Conservation (phyloP, 2,113 vertebrate genomes). For the Sander vitreus region DNA sequence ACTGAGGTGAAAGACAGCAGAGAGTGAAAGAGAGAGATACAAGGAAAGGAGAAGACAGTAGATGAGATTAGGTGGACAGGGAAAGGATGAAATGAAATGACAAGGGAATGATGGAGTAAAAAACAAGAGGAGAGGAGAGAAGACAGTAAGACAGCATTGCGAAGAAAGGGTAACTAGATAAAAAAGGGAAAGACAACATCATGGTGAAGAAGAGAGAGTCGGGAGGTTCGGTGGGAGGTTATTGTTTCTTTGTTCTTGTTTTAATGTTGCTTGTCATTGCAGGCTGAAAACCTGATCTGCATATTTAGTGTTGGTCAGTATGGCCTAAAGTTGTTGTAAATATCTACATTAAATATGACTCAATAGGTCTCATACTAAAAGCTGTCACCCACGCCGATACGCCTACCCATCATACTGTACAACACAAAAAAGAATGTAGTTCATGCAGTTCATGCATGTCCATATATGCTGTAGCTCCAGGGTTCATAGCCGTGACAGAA, state of each 20-base stretch:
- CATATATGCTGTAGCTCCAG: no score
- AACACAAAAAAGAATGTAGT: no score
- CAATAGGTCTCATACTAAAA: no score
- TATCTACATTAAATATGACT: not conserved
- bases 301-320: not conserved
- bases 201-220: conserved; percentile 22
- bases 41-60: conserved; percentile 12
- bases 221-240: conserved; percentile 23
- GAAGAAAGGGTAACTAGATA: conserved; percentile 14
- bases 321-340: not conserved
- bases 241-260: conserved; percentile 1
- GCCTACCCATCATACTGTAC: no score
- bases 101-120: conserved; percentile 5
- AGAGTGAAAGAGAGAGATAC: conserved; percentile 21
- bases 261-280: not conserved
- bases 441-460: no score
- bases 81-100: conserved; percentile 39
- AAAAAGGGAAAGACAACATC: conserved; percentile 37
- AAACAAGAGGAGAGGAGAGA: conserved; percentile 1
- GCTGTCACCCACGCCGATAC: no score
- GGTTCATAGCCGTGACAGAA: no score
- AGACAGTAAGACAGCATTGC: not conserved
- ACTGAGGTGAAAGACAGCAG: conserved; percentile 30
- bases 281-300: not conserved
- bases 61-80: conserved; percentile 39